Percentiles rank a stretch among this genome's conserved stretches.
phyloP scores from a whole-genome alignment of 2,888 invertebrate genomes.

The Allophyes oxyacanthae region DNA sequence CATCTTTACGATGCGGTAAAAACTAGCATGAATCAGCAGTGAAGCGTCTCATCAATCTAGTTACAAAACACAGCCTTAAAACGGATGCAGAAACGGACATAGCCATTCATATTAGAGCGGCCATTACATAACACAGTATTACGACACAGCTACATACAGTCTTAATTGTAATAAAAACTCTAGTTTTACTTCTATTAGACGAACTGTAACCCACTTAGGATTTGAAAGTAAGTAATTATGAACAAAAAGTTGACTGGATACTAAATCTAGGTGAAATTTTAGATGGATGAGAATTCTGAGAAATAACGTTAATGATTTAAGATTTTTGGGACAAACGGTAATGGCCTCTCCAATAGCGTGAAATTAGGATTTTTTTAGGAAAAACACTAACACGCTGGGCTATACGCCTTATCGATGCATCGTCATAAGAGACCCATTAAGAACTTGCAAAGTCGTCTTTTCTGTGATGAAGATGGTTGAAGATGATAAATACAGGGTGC shows the following conservation, averaged over 20 bases:
- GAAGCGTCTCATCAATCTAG: too few relatives aligned
- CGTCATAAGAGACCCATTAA: too few relatives aligned
- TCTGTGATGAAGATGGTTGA: too few relatives aligned
- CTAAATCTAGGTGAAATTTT: slow-evolving; percentile 36
- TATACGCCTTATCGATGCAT: too few relatives aligned
- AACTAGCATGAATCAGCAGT: too few relatives aligned
- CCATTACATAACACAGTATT: slow-evolving; percentile 22
- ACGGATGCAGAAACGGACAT: slow-evolving; percentile 14
- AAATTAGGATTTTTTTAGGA: slow-evolving; percentile 3
- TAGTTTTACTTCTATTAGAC: not conserved
- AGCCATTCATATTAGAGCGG: slow-evolving; percentile 10
- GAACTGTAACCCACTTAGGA: slow-evolving; percentile 16
- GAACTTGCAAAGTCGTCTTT: too few relatives aligned
- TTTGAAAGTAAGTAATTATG: slow-evolving; percentile 45
- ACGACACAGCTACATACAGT: not conserved
- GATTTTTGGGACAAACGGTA: slow-evolving; percentile 6
- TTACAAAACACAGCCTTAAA: not conserved
- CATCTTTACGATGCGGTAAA: too few relatives aligned
- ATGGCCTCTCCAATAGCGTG: not conserved
- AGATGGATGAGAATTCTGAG: slow-evolving; percentile 22
- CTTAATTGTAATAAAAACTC: slow-evolving; percentile 3
- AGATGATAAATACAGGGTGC: too few relatives aligned
- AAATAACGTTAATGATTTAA: slow-evolving; percentile 33
- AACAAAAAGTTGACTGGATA: slow-evolving; percentile 30
- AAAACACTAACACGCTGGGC: too few relatives aligned